Evolutionary conservation across 2,797 vertebrate genomes (phyloP).

Genomic region (Anableps anableps): DNA sequence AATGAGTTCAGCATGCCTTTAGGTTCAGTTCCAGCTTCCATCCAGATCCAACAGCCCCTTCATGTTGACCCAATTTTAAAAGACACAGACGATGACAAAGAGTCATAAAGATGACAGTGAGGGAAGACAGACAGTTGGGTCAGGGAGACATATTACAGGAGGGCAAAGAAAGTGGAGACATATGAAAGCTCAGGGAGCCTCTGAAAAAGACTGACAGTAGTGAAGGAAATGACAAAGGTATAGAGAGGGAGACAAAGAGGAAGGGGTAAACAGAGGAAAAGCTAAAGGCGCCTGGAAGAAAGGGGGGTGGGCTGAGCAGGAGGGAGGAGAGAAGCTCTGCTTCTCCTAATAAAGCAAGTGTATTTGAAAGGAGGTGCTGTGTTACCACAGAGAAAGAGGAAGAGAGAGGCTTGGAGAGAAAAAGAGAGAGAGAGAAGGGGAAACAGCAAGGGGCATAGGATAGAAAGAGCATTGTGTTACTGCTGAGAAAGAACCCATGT

Average conservation of each 20-base stretch:
- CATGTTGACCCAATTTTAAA: slow-evolving; percentile 74
- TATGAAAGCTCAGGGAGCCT: background rate
- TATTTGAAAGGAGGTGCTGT: slow-evolving; percentile 71
- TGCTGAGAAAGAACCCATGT: slow-evolving; percentile 79
- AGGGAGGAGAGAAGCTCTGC: slow-evolving; percentile 66
- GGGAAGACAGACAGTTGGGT: slow-evolving; percentile 1
- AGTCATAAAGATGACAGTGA: slow-evolving; percentile 40
- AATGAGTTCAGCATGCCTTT: slow-evolving; percentile 26
- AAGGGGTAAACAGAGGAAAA: slow-evolving; percentile 39
- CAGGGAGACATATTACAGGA: slow-evolving; percentile 14
- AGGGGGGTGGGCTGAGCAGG: slow-evolving; percentile 64
- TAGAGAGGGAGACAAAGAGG: slow-evolving; percentile 21
- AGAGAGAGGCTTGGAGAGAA: slow-evolving; percentile 28
- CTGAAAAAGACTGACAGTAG: slow-evolving; percentile 11
- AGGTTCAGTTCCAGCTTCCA: slow-evolving; percentile 45
- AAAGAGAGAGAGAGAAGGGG: slow-evolving; percentile 11
- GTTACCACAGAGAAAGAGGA: slow-evolving; percentile 53
- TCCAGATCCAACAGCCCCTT: slow-evolving; percentile 65
- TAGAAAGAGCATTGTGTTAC: slow-evolving; percentile 76
- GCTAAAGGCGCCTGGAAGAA: slow-evolving; percentile 30
- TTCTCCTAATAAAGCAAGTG: slow-evolving; percentile 74
- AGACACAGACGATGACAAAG: slow-evolving; percentile 49
- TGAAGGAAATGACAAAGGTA: slow-evolving; percentile 43
- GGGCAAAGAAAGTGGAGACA: slow-evolving; percentile 23
- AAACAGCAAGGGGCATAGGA: slow-evolving; percentile 63